Evolutionary conservation across 2,888 invertebrate genomes (phyloP), one percentile per base, ranked within the genome.

Genomic region (Iphiclides podalirius): DNA sequence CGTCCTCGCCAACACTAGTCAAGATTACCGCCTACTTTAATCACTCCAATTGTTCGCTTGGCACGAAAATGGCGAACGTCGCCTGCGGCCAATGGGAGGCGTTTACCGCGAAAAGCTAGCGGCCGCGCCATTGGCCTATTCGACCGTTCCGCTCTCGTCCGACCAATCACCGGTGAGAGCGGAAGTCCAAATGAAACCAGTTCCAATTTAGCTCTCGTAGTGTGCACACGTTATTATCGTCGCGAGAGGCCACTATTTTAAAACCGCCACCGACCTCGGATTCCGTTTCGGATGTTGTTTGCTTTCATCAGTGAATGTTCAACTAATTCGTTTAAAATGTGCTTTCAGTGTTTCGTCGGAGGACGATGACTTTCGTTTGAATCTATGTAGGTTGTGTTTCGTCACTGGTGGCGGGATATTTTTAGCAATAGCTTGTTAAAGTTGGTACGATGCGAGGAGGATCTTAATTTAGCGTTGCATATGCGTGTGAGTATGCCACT

Each of bases 341-440:
- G 57, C 46, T 50, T 48, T 51, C 43, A 53, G 51, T 52, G 45
- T 45, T 34, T 41, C 11, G 31, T 40, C 40, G 12, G 12, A 33
- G 28, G 41, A 39, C 44, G 16, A 36, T 40, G 40, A 14, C 7
- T 38, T 20, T 23, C 1, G 38, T 38, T 31, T 49, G 33, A 23
- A 14, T 36, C 17, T 70, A 78, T 75, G 71, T 82, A 81, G 85
- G 76, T 82, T 79, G 76, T 71, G 75, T 79, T 80, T 80, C 78
- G 77, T 82, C 79, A 83, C 62, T 72, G 71, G 71, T 67, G 66
- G 67, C 12, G 67, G 67, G 67, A 43, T 85, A 86, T 86, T 86
- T 86, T 83, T 87, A 87, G 85, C 70, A 80, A 79, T 79, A 81
- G 84, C 84, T 82, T 84, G 85, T 83, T 82, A 79, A 79, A 80